Evolutionary conservation across 2,888 invertebrate species (phyloP).

Genomic region (Chloroclystis v-ata): DNA sequence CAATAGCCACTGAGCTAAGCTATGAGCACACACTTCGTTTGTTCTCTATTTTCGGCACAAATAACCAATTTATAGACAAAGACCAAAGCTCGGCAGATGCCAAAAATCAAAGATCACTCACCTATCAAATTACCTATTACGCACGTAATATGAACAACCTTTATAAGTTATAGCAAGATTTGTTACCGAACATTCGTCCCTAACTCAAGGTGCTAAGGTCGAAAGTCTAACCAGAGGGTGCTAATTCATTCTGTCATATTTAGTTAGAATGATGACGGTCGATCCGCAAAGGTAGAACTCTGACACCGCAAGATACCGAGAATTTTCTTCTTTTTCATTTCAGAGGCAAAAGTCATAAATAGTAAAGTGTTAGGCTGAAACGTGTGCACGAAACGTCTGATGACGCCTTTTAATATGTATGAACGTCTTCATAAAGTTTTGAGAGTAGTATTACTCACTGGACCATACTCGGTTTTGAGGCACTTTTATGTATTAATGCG

Average conservation of each 20-base stretch:
- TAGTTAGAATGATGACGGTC: conserved; percentile 9
- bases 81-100: background rate
- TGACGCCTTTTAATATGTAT: too few relatives aligned
- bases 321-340: background rate
- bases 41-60: too few relatives aligned
- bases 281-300: background rate
- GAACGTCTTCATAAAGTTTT: too few relatives aligned
- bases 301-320: background rate
- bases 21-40: too few relatives aligned
- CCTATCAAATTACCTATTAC: conserved; percentile 25
- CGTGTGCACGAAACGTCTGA: too few relatives aligned
- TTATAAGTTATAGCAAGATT: conserved; percentile 16
- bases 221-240: conserved; percentile 1
- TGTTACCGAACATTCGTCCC: conserved; percentile 16
- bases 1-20: background rate
- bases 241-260: conserved; percentile 22
- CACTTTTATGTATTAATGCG: too few relatives aligned
- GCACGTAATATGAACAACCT: conserved; percentile 12
- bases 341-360: background rate
- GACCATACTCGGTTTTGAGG: too few relatives aligned
- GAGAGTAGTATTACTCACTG: too few relatives aligned
- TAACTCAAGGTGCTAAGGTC: conserved; percentile 15
- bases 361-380: background rate
- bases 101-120: conserved; percentile 7
- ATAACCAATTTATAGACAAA: background rate